phyloP scores from a whole-genome alignment of 2,888 invertebrate genomes.

The Amiota communis region DNA sequence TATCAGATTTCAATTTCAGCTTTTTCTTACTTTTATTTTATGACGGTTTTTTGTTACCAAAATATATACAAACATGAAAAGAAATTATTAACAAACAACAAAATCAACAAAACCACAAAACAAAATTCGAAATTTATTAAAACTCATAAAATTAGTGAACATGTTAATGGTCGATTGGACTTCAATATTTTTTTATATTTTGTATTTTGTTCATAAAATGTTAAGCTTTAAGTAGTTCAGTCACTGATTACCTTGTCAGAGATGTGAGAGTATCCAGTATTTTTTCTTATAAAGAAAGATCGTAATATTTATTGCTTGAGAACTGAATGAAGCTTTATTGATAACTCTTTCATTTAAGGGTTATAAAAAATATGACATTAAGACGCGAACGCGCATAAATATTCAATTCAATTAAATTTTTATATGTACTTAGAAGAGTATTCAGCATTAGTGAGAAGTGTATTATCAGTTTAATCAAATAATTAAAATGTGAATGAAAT shows the following conservation, averaged over 20 bases:
- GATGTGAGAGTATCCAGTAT: constrained; percentile 52
- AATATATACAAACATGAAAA: constrained; percentile 45
- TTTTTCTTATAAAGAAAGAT: constrained; percentile 51
- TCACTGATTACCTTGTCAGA: constrained; percentile 11
- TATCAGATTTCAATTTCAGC: constrained; percentile 36
- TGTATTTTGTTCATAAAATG: not conserved
- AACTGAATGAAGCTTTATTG: not conserved
- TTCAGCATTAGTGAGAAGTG: too few relatives aligned
- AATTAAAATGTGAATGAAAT: too few relatives aligned
- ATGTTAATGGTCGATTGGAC: constrained; percentile 66
- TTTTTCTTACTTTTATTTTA: constrained; percentile 35
- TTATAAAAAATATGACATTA: too few relatives aligned
- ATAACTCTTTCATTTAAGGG: too few relatives aligned
- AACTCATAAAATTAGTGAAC: constrained; percentile 65
- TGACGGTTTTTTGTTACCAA: constrained; percentile 15
- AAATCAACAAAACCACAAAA: constrained; percentile 38
- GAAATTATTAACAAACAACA: constrained; percentile 43
- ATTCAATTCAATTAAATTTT: too few relatives aligned
- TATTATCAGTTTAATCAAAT: too few relatives aligned
- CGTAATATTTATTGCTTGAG: not conserved
- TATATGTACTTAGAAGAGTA: too few relatives aligned
- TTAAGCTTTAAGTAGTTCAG: not conserved
- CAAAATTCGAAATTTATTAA: constrained; percentile 49
- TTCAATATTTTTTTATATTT: constrained; percentile 45
- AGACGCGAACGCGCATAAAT: too few relatives aligned